Base-by-base conservation (phyloP, 2,113 vertebrate genomes). In the Aythya baeri region DNA sequence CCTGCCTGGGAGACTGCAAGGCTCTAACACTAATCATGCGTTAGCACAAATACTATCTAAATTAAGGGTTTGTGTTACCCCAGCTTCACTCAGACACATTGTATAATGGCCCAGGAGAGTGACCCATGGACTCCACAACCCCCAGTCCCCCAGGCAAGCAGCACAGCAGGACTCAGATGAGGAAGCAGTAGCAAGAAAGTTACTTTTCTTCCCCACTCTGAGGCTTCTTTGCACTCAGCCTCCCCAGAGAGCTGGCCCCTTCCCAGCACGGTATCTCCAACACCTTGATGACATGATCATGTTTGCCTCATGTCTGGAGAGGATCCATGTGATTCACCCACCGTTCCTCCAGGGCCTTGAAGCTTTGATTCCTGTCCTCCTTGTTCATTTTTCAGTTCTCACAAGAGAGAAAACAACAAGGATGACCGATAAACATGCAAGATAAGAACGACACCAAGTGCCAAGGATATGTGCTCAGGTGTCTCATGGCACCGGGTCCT, bases 241-340 rank as follows among this genome's bases (percentile, higher is more conserved):
- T 86, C 22, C 55, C 9, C 18, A 55, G 9, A 55, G 16, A n/a
- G 2, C 3, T 54, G 26, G 14, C 27, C 36, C 29, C 7, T 78
- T 94, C 52, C 46, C 1, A 0, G 27, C 4, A 5, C 17, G 11
- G 49, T 77, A n/a, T 55, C 68, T 63, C n/a, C n/a, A 86, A 55
- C 0, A 0, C 32, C 50, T 20, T 67, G 36, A 70, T 72, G 86
- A 74, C 36, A 66, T 34, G 58, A 44, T 11, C 14, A 6, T 34
- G 27, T 88, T 89, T 94, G 72, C 75, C 36, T 96, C 65, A 46
- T 62, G 20, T 55, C 83, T 94, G 83, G 86, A 95, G 25, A 74
- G 13, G 20, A 81, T 86, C 88, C 76, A 61, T 65, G 73, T 94
- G 86, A 92, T 78, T 93, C 92, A 94, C 50, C 6, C 49, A 44